A percentile compares a stretch with the other conserved stretches of the same genome.
Evolutionary conservation across 2,888 invertebrate species (phyloP).

Genomic region (Volucella zonaria): DNA sequence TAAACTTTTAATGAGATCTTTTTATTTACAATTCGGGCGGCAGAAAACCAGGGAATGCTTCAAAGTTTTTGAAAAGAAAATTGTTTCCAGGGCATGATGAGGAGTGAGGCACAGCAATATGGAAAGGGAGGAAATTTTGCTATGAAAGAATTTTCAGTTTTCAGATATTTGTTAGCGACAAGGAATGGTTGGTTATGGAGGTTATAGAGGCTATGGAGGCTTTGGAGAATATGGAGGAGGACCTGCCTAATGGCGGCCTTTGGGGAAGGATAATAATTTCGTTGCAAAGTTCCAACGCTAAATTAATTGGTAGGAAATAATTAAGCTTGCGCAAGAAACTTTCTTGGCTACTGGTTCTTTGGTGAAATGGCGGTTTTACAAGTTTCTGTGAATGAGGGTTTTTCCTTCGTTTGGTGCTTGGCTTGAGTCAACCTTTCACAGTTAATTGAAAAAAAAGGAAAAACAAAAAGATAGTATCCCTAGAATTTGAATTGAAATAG

Average conservation of each 20-base stretch:
- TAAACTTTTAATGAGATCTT: slow-evolving; percentile 74
- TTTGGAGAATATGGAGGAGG: neutral
- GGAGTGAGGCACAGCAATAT: no score
- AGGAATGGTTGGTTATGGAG: slow-evolving; percentile 14
- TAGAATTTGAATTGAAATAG: neutral
- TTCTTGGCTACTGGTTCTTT: slow-evolving; percentile 48
- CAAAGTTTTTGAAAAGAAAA: slow-evolving; percentile 70
- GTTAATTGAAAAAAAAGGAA: slow-evolving; percentile 27
- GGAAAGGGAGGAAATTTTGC: slow-evolving; percentile 1
- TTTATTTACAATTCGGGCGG: slow-evolving; percentile 71
- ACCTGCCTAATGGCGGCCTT: slow-evolving; percentile 47
- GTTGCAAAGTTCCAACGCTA: slow-evolving; percentile 68
- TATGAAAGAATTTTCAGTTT: slow-evolving; percentile 8
- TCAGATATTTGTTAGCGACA: no score
- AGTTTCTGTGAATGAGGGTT: slow-evolving; percentile 42
- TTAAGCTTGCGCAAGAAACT: slow-evolving; percentile 70
- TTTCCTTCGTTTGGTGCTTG: neutral
- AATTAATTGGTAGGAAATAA: slow-evolving; percentile 74
- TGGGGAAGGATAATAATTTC: slow-evolving; percentile 65
- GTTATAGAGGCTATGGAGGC: neutral
- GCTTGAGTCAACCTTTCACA: neutral
- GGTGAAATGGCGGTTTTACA: slow-evolving; percentile 38
- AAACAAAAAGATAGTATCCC: neutral
- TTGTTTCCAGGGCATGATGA: slow-evolving; percentile 1
- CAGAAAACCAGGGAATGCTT: slow-evolving; percentile 66